Evolutionary conservation across 37 sponge, comb jelly and placozoan species (phyloP), one percentile per base, ranked within the genome.

Genomic region (Haliclona indistincta): DNA sequence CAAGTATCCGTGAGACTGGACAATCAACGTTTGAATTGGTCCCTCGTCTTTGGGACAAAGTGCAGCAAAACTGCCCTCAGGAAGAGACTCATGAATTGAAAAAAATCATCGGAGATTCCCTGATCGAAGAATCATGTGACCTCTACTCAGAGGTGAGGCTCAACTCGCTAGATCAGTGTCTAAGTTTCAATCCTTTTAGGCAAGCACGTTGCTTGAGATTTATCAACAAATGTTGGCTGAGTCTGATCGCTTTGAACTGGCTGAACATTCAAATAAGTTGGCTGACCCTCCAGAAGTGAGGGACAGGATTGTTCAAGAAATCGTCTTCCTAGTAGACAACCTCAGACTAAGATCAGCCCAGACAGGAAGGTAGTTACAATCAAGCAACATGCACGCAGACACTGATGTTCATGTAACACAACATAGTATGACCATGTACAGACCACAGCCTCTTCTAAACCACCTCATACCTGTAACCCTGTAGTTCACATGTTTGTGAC

Each of bases 121-220:
- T 90, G 36, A 78, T 90, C 19, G 86, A 90, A 33, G 82, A 85
- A 35, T 52, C 82, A n/a, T 41, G 65, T 30, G 91, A 90, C 43
- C 76, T 90, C 15, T 30, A 56, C 43, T 42, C 75, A 23, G 91
- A 90, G 82, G 91, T 90, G 22, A 38, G 77, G 4, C 10, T 43
- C 11, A 30, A 54, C 25, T 25, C 11, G 6, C 22, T 58, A 8
- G 26, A 58, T n/a, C 8, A 47, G 8, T n/a, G n/a, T n/a, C n/a
- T n/a, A n/a, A n/a, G n/a, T n/a, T n/a, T n/a, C n/a, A n/a, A n/a
- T 19, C 52, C 32, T 28, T 69, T 28, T 55, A 89, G 90, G 90
- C 81, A 3, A 55, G 42, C 2, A 26, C 67, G 0, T 43, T 78
- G 34, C 56, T 85, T 34, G 82, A 90, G 54, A 90, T 90, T 51